A percentile compares a stretch with the other conserved stretches of the same genome.
These are phyloP conservation scores for Drosophila bunnanda DNA, from an alignment of 2,888 invertebrate species.

Conservation along the genomic window DNA sequence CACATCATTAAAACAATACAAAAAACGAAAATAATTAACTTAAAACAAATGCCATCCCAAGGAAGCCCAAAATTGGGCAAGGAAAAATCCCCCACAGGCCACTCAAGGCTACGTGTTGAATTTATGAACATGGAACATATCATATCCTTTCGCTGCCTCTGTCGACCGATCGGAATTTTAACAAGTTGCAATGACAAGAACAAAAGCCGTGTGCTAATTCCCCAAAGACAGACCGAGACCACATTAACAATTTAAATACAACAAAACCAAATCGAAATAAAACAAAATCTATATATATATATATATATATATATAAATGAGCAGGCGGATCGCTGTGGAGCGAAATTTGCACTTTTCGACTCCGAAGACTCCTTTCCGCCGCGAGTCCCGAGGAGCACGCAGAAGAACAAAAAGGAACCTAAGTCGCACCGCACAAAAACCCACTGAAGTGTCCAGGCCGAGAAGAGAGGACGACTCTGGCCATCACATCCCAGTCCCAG, in stretches of 20 bases:
- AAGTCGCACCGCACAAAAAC: slow-evolving; percentile 15
- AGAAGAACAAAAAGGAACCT: slow-evolving; percentile 39
- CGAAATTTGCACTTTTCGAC: slow-evolving; percentile 73
- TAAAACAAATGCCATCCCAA: neutral
- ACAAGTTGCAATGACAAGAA: slow-evolving; percentile 75
- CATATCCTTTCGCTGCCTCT: slow-evolving; percentile 21
- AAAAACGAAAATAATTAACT: slow-evolving; percentile 21
- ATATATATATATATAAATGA: slow-evolving; percentile 65
- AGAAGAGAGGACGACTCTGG: neutral
- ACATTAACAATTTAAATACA: slow-evolving; percentile 79
- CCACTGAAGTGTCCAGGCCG: slow-evolving; percentile 13
- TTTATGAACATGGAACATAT: slow-evolving; percentile 70
- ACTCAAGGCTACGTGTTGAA: slow-evolving; percentile 54
- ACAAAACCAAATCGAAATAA: slow-evolving; percentile 50
- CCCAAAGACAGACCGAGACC: slow-evolving; percentile 65
- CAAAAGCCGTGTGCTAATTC: slow-evolving; percentile 74
- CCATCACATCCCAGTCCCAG: slow-evolving; percentile 10
- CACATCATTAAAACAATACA: slow-evolving; percentile 25
- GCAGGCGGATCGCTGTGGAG: slow-evolving; percentile 34
- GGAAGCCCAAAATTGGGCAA: slow-evolving; percentile 20
- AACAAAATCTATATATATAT: slow-evolving; percentile 45
- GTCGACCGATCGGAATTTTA: slow-evolving; percentile 63
- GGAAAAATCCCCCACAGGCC: slow-evolving; percentile 30
- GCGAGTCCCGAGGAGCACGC: slow-evolving; percentile 26
- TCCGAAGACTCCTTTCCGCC: slow-evolving; percentile 11